These are phyloP conservation scores for Sphaerodactylus townsendi DNA, from an alignment of 2,113 vertebrate species.

Conservation along the genomic window DNA sequence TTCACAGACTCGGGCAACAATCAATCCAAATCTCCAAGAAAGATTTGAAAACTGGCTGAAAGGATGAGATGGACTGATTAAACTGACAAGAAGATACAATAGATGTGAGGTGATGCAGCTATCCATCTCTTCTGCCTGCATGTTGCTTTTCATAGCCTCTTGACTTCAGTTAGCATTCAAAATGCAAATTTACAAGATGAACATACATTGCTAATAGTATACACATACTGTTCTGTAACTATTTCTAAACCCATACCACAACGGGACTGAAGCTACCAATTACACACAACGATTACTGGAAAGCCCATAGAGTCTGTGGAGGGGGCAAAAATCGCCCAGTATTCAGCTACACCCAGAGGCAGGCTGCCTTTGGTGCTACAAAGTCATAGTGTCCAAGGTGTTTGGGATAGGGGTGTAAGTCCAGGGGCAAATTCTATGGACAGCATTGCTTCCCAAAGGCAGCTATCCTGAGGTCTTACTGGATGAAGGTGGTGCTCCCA, in stretches of 20 bases:
- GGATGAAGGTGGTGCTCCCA: constrained; percentile 16
- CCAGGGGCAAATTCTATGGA: background rate
- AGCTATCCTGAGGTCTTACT: constrained; percentile 36
- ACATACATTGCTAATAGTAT: background rate
- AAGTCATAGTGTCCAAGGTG: background rate
- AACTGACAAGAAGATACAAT: background rate
- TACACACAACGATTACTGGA: background rate
- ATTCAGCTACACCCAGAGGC: background rate
- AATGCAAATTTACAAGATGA: background rate
- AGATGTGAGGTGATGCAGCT: background rate
- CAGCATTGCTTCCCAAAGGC: background rate
- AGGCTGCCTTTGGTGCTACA: background rate
- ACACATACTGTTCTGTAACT: background rate
- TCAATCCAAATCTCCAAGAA: background rate
- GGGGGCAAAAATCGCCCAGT: background rate
- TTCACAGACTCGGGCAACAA: background rate
- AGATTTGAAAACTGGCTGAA: background rate
- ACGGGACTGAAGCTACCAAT: background rate
- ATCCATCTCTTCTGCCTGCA: background rate
- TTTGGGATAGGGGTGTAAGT: background rate
- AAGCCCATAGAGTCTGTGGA: background rate
- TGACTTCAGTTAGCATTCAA: background rate
- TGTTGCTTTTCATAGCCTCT: background rate
- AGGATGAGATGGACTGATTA: background rate
- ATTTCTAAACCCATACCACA: background rate